Conservation (phyloP, 1,140 invertebrate genomes). For the Psix sp. region DNA sequence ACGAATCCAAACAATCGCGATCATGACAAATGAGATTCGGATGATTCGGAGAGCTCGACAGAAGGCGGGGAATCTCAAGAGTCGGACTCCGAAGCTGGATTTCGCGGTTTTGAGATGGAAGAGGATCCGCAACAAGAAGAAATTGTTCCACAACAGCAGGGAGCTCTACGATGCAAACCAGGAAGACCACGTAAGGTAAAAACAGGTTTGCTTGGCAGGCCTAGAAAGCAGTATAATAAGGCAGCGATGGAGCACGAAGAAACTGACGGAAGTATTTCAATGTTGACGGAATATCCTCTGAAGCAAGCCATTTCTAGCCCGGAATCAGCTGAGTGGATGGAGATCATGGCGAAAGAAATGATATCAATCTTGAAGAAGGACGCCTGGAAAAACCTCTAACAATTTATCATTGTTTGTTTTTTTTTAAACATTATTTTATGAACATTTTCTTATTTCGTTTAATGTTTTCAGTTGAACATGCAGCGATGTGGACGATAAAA, state of each 20-base stretch:
- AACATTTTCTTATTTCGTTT: too few species aligned
- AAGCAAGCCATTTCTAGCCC: conserved; percentile 3
- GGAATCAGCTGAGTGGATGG: conserved; percentile 3
- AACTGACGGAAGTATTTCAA: not conserved
- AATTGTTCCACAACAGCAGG: too few species aligned
- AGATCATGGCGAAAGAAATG: not conserved
- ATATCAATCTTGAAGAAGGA: too few species aligned
- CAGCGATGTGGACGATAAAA: too few species aligned
- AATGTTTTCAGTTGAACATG: too few species aligned
- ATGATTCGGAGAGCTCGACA: not conserved
- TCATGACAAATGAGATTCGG: not conserved
- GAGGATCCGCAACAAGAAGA: not conserved
- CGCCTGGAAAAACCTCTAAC: too few species aligned
- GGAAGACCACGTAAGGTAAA: not conserved
- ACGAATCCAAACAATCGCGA: too few species aligned
- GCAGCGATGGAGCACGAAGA: not conserved
- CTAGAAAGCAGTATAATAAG: not conserved
- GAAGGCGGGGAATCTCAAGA: not conserved
- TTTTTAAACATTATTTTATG: too few species aligned
- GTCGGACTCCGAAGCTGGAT: not conserved
- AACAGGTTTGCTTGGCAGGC: not conserved
- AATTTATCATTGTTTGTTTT: too few species aligned
- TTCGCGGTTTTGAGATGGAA: not conserved
- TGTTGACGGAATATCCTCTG: not conserved
- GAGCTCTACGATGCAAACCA: not conserved